Percentiles rank a stretch among this genome's conserved stretches.
Conservation (phyloP, 2,113 vertebrate species). For the Agelaius tricolor region DNA sequence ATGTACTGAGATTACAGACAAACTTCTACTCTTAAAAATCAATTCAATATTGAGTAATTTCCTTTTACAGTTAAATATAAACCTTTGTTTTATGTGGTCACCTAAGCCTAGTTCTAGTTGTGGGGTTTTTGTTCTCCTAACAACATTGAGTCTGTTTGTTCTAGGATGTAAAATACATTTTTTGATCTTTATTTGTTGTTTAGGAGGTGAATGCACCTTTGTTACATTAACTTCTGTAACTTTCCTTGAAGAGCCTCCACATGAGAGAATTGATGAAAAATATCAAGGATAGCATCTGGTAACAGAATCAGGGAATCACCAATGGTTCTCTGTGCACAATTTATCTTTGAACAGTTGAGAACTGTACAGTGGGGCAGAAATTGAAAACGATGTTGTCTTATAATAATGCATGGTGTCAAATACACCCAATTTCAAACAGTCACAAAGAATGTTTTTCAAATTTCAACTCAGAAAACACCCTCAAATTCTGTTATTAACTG, state of each 20-base stretch:
- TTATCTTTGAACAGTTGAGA: background rate
- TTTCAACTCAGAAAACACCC: background rate
- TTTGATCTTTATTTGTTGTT: background rate
- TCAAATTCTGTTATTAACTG: background rate
- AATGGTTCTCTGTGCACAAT: background rate
- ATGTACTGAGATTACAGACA: background rate
- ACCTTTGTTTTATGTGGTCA: slow-evolving; percentile 34
- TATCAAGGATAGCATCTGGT: background rate
- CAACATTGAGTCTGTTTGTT: slow-evolving; percentile 12
- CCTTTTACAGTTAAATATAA: slow-evolving; percentile 43
- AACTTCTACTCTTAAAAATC: slow-evolving; percentile 36
- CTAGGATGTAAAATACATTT: background rate
- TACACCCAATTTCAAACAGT: background rate
- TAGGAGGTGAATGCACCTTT: background rate
- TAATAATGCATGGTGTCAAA: background rate
- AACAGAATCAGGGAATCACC: background rate
- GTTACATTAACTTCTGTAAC: background rate
- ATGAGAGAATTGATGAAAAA: background rate
- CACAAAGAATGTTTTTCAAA: background rate
- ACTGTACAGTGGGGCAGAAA: background rate
- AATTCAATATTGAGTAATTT: slow-evolving; percentile 42
- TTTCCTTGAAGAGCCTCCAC: background rate
- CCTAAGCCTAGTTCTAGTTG: background rate
- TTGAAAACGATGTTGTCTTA: background rate
- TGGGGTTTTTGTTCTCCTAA: background rate